Percentiles rank a stretch among this genome's conserved stretches.
These are phyloP conservation scores for Poeciliopsis gracilis DNA, from an alignment of 2,797 vertebrate genomes.

Conservation along the genomic window DNA sequence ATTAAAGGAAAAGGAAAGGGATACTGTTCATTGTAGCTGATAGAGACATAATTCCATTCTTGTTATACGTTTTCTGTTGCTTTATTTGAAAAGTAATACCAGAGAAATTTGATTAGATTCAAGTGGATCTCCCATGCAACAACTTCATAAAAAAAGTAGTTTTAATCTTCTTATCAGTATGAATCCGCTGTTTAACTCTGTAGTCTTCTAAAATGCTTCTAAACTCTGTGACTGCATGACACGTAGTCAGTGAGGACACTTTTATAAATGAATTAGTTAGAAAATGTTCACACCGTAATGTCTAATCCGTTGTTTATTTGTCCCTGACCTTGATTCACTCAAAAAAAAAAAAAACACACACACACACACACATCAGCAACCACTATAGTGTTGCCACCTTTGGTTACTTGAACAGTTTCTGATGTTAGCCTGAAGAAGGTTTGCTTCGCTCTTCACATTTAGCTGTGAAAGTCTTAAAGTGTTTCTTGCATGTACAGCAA, in stretches of 20 bases:
- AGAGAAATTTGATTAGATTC: conserved; percentile 4
- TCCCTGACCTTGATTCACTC: background rate
- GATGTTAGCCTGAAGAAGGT: background rate
- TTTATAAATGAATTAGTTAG: background rate
- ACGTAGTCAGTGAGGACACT: background rate
- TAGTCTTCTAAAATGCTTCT: background rate
- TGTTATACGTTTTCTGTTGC: background rate
- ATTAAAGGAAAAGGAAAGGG: conserved; percentile 15
- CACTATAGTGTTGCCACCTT: background rate
- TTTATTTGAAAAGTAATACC: conserved; percentile 19
- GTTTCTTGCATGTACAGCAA: background rate
- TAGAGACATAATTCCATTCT: conserved; percentile 2
- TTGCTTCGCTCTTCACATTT: background rate
- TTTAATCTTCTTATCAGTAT: conserved; percentile 10
- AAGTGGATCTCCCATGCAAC: conserved; percentile 4
- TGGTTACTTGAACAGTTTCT: background rate
- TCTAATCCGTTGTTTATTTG: background rate
- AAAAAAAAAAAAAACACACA: background rate
- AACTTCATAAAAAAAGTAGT: background rate
- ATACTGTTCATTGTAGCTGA: conserved; percentile 6
- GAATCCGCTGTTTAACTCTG: background rate
- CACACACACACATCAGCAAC: background rate
- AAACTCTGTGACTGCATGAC: background rate
- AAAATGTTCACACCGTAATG: background rate
- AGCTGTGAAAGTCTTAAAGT: background rate